These are phyloP conservation scores for Hippopotamyrus pictus DNA, from an alignment of 2,797 vertebrate species.

Conservation along the genomic window DNA sequence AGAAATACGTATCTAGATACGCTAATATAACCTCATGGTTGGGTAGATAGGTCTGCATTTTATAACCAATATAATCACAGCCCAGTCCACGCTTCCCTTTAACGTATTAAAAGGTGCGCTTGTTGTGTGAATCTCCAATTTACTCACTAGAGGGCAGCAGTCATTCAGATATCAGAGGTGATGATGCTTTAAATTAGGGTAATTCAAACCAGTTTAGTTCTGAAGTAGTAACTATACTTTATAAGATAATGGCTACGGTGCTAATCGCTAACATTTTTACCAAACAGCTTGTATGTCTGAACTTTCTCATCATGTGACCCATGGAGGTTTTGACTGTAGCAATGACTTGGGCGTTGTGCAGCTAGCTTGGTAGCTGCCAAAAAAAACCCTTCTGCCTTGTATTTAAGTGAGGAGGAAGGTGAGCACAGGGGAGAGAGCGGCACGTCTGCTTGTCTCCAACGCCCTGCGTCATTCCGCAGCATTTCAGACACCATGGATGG, in stretches of 20 bases:
- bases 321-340: not conserved
- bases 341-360: not conserved
- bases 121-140: not conserved
- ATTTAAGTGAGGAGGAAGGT: not conserved
- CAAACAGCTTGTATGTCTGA: not conserved
- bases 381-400: not conserved
- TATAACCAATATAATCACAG: not conserved
- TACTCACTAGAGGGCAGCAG: slow-evolving; percentile 19
- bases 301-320: not conserved
- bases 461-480: not conserved
- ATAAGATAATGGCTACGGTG: not conserved
- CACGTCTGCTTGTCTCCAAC: not conserved
- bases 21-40: not conserved
- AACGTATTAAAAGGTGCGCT: not conserved
- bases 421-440: not conserved
- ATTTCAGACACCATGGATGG: not conserved
- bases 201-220: not conserved
- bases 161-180: not conserved
- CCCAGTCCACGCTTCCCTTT: not conserved
- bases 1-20: not conserved
- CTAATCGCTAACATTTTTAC: not conserved
- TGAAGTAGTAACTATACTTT: not conserved
- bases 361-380: not conserved
- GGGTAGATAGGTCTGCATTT: not conserved
- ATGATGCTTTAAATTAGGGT: not conserved